Percentiles rank a stretch among this genome's conserved stretches.
These are phyloP conservation scores for Beroe ovata DNA, from an alignment of 37 sponge, comb jelly and placozoan genomes.

Conservation along the genomic window DNA sequence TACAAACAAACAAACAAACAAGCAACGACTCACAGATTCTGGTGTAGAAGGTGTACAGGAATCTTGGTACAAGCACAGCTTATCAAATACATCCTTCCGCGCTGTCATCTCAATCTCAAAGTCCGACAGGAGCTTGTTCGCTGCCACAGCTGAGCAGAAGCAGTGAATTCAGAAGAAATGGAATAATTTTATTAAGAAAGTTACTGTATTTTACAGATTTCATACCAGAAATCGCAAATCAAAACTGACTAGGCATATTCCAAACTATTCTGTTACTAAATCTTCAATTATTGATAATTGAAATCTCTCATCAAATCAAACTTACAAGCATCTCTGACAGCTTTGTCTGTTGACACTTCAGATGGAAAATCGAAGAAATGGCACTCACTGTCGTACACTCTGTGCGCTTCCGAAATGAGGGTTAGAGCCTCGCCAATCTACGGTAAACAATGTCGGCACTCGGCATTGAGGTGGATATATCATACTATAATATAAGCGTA, in stretches of 20 bases:
- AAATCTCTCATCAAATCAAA: too few species aligned
- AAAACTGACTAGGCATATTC: too few species aligned
- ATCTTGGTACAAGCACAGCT: constrained; percentile 7
- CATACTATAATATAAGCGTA: too few species aligned
- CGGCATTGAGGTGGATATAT: too few species aligned
- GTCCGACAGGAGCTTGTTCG: constrained; percentile 16
- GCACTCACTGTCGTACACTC: neutral
- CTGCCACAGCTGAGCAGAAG: constrained; percentile 19
- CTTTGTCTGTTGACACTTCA: constrained; percentile 29
- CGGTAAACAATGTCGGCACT: too few species aligned
- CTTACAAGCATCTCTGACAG: constrained; percentile 65
- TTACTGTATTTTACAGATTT: too few species aligned
- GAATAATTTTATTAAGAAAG: too few species aligned
- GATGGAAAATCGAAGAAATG: constrained; percentile 32
- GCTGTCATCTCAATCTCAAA: constrained; percentile 26
- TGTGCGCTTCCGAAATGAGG: constrained; percentile 21
- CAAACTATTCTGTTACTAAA: too few species aligned
- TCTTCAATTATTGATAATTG: too few species aligned
- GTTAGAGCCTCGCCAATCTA: neutral
- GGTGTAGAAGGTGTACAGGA: constrained; percentile 39
- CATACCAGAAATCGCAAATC: too few species aligned
- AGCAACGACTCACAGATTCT: constrained; percentile 1
- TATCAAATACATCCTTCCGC: constrained; percentile 61
- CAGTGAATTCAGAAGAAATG: neutral
- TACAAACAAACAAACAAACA: neutral